Evolutionary conservation across 1,140 invertebrate genomes (phyloP).

Genomic region (Belonocnema kinseyi): DNA sequence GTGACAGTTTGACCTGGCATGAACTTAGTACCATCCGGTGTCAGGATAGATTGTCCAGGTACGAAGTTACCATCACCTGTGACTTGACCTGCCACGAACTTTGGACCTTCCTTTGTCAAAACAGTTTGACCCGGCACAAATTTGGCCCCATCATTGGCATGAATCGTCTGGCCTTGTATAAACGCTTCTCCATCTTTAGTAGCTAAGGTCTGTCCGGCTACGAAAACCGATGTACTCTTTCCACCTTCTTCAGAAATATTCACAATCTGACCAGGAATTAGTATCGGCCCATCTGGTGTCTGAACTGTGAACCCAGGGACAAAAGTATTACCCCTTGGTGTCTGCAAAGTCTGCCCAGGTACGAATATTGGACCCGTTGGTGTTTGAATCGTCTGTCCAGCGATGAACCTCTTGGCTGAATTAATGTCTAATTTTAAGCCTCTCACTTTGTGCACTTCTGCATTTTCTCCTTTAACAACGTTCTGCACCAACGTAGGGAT

Average conservation of each 20-base stretch:
- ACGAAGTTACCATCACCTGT: constrained; percentile 77
- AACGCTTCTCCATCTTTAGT: constrained; percentile 68
- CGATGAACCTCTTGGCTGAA: constrained; percentile 80
- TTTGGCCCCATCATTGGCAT: constrained; percentile 72
- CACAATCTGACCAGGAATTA: constrained; percentile 83
- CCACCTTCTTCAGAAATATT: constrained; percentile 60
- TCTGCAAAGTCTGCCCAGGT: constrained; percentile 84
- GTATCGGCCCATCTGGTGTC: constrained; percentile 80
- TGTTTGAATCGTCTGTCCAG: constrained; percentile 83
- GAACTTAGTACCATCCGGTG: constrained; percentile 76
- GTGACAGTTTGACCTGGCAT: constrained; percentile 79
- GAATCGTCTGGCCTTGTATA: constrained; percentile 75
- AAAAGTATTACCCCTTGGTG: constrained; percentile 81
- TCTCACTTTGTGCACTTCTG: constrained; percentile 78
- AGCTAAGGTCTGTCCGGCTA: constrained; percentile 74
- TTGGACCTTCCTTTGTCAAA: constrained; percentile 79
- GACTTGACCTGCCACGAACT: constrained; percentile 82
- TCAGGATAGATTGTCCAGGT: constrained; percentile 83
- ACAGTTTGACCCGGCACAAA: constrained; percentile 83
- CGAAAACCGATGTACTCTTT: constrained; percentile 70
- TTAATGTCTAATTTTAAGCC: constrained; percentile 81
- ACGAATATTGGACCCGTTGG: constrained; percentile 82
- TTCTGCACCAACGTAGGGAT: constrained; percentile 80
- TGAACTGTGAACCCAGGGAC: constrained; percentile 84
- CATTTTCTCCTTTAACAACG: constrained; percentile 78